These are phyloP conservation scores for Beris chalybata DNA, from an alignment of 2,888 invertebrate genomes.

Conservation along the genomic window DNA sequence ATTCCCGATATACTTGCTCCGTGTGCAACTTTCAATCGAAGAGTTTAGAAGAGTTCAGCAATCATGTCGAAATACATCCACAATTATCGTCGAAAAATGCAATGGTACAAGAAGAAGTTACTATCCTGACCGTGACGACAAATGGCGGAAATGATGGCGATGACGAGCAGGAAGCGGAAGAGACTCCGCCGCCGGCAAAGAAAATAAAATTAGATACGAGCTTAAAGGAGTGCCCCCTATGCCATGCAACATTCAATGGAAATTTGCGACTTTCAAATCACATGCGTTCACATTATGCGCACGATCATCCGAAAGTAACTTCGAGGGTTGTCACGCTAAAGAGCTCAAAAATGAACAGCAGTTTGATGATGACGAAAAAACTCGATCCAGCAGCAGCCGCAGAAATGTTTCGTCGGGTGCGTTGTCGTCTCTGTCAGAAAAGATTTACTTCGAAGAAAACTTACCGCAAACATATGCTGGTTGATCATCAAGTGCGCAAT, in stretches of 20 bases:
- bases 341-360: too few species aligned
- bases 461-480: slow-evolving; percentile 55
- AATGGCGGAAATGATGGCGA: slow-evolving; percentile 37
- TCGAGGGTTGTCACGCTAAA: background rate
- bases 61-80: slow-evolving; percentile 40
- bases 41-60: slow-evolving; percentile 38
- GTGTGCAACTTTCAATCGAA: slow-evolving; percentile 40
- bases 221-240: slow-evolving; percentile 52
- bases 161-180: slow-evolving; percentile 47
- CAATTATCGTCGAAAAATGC: slow-evolving; percentile 12
- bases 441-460: slow-evolving; percentile 55
- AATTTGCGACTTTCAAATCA: slow-evolving; percentile 55
- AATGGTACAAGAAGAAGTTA: background rate
- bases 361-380: too few species aligned
- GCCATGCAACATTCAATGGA: slow-evolving; percentile 53
- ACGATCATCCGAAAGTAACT: background rate
- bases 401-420: slow-evolving; percentile 52
- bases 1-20: slow-evolving; percentile 38
- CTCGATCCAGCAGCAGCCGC: slow-evolving; percentile 44
- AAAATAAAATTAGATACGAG: slow-evolving; percentile 32
- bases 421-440: slow-evolving; percentile 55
- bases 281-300: slow-evolving; percentile 53
- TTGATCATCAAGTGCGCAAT: slow-evolving; percentile 55
- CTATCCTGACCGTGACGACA: slow-evolving; percentile 7
- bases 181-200: slow-evolving; percentile 35